These are phyloP conservation scores for Myotis planiceps DNA, from an alignment of 2,797 vertebrate genomes.

Conservation along the genomic window DNA sequence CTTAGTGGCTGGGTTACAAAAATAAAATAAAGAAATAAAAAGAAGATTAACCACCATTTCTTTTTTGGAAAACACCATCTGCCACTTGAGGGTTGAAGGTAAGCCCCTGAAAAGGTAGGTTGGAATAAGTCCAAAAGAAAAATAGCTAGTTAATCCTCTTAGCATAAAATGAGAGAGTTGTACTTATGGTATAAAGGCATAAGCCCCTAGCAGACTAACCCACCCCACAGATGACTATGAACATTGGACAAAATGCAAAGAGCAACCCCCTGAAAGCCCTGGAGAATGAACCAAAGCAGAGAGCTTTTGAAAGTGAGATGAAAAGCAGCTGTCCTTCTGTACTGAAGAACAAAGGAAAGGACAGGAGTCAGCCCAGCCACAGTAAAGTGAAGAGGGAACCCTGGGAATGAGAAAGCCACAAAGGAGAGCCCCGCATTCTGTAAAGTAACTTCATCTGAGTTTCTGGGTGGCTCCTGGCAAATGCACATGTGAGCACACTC, in stretches of 20 bases:
- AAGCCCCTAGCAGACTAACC: not conserved
- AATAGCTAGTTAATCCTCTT: not conserved
- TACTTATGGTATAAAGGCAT: not conserved
- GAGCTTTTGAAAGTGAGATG: not conserved
- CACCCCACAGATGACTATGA: not conserved
- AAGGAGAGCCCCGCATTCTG: not conserved
- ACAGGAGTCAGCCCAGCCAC: not conserved
- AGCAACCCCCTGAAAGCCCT: not conserved
- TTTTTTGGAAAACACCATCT: not conserved
- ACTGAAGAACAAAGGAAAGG: not conserved
- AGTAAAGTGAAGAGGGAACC: not conserved
- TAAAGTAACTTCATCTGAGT: too few relatives aligned
- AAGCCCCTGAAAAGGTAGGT: not conserved
- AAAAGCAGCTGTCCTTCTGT: not conserved
- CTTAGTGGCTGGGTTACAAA: not conserved
- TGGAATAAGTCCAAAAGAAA: not conserved
- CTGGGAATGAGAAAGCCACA: not conserved
- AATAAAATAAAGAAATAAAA: not conserved
- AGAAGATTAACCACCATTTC: not conserved
- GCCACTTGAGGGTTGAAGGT: not conserved
- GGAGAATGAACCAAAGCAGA: not conserved
- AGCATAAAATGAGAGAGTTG: not conserved
- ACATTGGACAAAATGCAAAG: not conserved
- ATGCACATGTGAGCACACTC: not conserved
- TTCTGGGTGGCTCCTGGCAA: not conserved